These are phyloP conservation scores for Poecilus cupreus DNA, from an alignment of 2,888 invertebrate genomes.

Conservation along the genomic window DNA sequence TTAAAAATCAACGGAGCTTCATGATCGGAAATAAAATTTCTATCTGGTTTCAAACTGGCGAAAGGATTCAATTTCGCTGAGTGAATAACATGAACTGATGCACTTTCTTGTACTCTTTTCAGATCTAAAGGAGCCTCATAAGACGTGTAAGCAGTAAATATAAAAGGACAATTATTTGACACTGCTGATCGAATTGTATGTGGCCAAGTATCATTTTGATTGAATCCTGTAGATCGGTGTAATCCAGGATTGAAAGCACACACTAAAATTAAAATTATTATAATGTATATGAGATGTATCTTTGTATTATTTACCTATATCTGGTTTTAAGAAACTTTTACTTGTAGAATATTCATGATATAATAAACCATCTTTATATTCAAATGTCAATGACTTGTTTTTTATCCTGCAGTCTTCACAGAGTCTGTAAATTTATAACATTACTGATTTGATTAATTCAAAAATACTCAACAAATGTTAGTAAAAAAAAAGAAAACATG, in stretches of 20 bases:
- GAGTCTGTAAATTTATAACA: slow-evolving; percentile 70
- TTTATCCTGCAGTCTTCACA: slow-evolving; percentile 74
- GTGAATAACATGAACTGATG: slow-evolving; percentile 74
- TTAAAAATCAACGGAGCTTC: slow-evolving; percentile 82
- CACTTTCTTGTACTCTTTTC: slow-evolving; percentile 74
- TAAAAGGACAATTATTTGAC: slow-evolving; percentile 76
- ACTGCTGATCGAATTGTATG: slow-evolving; percentile 77
- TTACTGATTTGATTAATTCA: not conserved
- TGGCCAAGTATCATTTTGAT: slow-evolving; percentile 81
- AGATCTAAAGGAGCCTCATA: slow-evolving; percentile 80
- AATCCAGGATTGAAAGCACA: slow-evolving; percentile 85
- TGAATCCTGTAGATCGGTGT: slow-evolving; percentile 80
- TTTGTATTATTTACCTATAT: slow-evolving; percentile 73
- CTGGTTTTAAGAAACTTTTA: slow-evolving; percentile 74
- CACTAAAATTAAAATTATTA: slow-evolving; percentile 71
- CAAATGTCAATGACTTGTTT: slow-evolving; percentile 75
- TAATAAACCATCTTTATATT: slow-evolving; percentile 74
- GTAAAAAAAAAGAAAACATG: not conserved
- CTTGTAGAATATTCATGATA: slow-evolving; percentile 75
- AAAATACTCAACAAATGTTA: no score
- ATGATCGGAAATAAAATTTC: slow-evolving; percentile 85
- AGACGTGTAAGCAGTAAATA: slow-evolving; percentile 81
- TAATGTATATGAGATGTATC: not conserved
- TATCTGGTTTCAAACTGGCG: slow-evolving; percentile 81
- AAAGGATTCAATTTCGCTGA: slow-evolving; percentile 79